These are phyloP conservation scores for Eristalis pertinax DNA, from an alignment of 2,888 invertebrate species.

Conservation along the genomic window DNA sequence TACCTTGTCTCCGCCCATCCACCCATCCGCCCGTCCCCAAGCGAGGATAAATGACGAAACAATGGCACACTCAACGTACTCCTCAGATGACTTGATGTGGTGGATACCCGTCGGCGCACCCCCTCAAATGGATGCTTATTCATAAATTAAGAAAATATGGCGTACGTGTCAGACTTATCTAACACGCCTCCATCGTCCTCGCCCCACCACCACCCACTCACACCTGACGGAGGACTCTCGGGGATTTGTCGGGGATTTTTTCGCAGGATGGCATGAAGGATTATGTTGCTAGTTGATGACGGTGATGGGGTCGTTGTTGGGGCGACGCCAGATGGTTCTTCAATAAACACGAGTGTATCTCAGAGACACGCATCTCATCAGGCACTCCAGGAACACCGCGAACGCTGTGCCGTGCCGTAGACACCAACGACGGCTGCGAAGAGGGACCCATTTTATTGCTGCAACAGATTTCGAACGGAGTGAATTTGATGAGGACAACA, in stretches of 20 bases:
- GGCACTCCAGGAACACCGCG: background rate
- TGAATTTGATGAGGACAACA: conserved; percentile 37
- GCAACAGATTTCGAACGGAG: conserved; percentile 47
- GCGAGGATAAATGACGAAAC: conserved; percentile 55
- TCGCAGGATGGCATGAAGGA: conserved; percentile 37
- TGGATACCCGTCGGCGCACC: background rate
- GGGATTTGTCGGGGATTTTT: conserved; percentile 36
- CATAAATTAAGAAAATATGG: conserved; percentile 69
- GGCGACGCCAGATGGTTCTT: conserved; percentile 53
- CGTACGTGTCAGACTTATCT: conserved; percentile 54
- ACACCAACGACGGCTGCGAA: background rate
- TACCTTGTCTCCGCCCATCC: conserved; percentile 50
- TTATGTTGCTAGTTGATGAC: conserved; percentile 39
- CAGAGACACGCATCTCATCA: background rate
- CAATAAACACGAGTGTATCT: conserved; percentile 52
- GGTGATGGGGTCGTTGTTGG: conserved; percentile 29
- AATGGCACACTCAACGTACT: conserved; percentile 55
- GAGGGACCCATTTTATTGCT: background rate
- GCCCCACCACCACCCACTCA: conserved; percentile 33
- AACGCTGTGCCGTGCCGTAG: background rate
- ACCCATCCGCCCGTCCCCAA: conserved; percentile 12
- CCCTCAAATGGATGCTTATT: conserved; percentile 58
- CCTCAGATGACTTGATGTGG: background rate
- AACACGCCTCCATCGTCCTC: background rate
- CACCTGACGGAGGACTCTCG: conserved; percentile 4